These are phyloP conservation scores for Dendropsophus ebraccatus DNA, from an alignment of 2,113 vertebrate species.

Conservation along the genomic window DNA sequence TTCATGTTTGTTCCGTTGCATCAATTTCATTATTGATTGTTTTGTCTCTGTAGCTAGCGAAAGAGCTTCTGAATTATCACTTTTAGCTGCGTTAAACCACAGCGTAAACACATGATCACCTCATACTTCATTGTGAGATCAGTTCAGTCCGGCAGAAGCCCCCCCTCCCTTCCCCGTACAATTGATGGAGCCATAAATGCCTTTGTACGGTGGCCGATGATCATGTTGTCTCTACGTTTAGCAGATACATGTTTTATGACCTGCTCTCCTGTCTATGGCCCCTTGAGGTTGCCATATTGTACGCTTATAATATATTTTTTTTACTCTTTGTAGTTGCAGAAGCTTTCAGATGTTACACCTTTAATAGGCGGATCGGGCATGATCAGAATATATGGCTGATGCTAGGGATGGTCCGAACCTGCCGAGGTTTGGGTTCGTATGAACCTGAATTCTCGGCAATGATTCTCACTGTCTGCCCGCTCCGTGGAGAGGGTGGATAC, in stretches of 20 bases:
- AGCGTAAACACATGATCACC: neutral
- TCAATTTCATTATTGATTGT: neutral
- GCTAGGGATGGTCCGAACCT: too few relatives aligned
- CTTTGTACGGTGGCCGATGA: neutral
- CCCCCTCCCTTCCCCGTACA: neutral
- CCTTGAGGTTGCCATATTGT: neutral
- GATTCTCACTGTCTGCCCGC: too few relatives aligned
- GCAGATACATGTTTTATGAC: neutral
- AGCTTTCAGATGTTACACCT: too few relatives aligned
- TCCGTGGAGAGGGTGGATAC: too few relatives aligned
- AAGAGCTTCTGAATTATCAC: neutral
- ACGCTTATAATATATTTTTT: too few relatives aligned
- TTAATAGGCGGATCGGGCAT: too few relatives aligned
- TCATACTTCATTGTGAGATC: slow-evolving; percentile 16
- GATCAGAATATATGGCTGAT: too few relatives aligned
- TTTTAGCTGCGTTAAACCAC: neutral
- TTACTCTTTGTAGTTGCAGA: too few relatives aligned
- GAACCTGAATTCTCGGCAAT: too few relatives aligned
- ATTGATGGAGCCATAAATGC: neutral
- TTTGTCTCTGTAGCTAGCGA: neutral
- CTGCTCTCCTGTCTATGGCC: neutral
- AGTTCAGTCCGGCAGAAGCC: neutral
- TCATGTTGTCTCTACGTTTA: neutral
- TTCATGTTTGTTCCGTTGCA: neutral
- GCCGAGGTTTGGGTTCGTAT: too few relatives aligned